Evolutionary conservation across 2,888 invertebrate species (phyloP).

Genomic region (Leptopterna dolabrata): DNA sequence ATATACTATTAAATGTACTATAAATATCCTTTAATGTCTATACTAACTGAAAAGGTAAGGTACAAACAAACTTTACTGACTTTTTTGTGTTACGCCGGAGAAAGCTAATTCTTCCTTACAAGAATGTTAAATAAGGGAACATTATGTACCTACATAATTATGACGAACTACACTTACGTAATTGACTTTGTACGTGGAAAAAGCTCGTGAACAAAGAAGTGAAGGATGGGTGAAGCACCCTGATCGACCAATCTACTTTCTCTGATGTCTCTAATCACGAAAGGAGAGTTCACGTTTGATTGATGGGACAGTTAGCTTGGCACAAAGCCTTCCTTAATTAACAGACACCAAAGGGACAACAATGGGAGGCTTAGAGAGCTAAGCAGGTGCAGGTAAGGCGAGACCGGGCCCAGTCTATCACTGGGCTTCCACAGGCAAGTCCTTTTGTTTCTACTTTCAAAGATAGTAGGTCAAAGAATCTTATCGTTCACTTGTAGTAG

Average conservation of each 20-base stretch:
- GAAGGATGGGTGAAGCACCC: conserved; percentile 5
- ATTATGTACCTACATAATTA: neutral
- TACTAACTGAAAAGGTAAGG: no score
- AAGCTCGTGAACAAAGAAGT: conserved; percentile 10
- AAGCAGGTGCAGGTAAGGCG: conserved; percentile 13
- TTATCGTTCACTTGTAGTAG: neutral
- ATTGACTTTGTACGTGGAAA: conserved; percentile 19
- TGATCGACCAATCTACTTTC: conserved; percentile 45
- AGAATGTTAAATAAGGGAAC: neutral
- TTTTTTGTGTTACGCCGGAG: no score
- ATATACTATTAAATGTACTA: no score
- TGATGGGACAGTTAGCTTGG: conserved; percentile 37
- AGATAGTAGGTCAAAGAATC: neutral
- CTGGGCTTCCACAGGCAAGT: neutral
- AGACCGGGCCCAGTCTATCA: neutral
- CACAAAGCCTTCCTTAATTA: conserved; percentile 45
- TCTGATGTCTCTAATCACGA: conserved; percentile 38
- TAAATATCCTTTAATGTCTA: no score
- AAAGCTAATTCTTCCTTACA: no score
- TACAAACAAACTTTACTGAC: no score
- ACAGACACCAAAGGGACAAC: conserved; percentile 21
- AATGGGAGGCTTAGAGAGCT: conserved; percentile 17
- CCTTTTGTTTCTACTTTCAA: neutral
- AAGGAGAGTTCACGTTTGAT: conserved; percentile 38
- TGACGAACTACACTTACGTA: conserved; percentile 1